phyloP scores from a whole-genome alignment of 1,140 invertebrate genomes.

The Ectropis grisescens region DNA sequence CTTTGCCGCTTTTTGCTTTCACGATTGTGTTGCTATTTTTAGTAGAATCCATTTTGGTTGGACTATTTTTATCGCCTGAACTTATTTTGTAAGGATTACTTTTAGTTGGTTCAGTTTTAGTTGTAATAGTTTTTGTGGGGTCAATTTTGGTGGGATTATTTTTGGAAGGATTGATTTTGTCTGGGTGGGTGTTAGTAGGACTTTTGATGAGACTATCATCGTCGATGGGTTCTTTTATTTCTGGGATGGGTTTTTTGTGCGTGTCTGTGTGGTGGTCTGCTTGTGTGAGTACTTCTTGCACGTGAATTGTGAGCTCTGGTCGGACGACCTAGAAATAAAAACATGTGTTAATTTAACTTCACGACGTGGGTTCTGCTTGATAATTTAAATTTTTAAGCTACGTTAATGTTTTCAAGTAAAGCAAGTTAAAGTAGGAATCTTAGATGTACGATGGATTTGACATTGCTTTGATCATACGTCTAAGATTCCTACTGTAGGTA shows the following conservation, averaged over 20 bases:
- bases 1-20: slow-evolving; percentile 4
- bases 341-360: no score
- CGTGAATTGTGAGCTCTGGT: slow-evolving; percentile 52
- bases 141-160: no score
- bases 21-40: slow-evolving; percentile 6
- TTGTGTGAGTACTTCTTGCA: slow-evolving; percentile 51
- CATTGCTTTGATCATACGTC: no score
- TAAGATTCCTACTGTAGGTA: no score
- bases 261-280: slow-evolving; percentile 31
- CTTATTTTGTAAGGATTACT: not conserved
- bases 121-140: slow-evolving; percentile 7
- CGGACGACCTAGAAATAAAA: no score
- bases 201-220: slow-evolving; percentile 18
- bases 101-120: no score
- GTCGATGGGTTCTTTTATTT: slow-evolving; percentile 49
- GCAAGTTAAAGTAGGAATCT: no score
- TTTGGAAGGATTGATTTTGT: not conserved
- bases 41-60: no score
- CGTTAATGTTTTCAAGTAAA: no score
- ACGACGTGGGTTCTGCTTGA: no score
- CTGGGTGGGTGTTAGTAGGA: not conserved
- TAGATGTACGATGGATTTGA: no score
- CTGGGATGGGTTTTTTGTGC: slow-evolving; percentile 33
- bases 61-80: slow-evolving; percentile 2
- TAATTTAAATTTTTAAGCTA: no score